These are phyloP conservation scores for Ibidorhyncha struthersii DNA, from an alignment of 2,113 vertebrate species.

Conservation along the genomic window DNA sequence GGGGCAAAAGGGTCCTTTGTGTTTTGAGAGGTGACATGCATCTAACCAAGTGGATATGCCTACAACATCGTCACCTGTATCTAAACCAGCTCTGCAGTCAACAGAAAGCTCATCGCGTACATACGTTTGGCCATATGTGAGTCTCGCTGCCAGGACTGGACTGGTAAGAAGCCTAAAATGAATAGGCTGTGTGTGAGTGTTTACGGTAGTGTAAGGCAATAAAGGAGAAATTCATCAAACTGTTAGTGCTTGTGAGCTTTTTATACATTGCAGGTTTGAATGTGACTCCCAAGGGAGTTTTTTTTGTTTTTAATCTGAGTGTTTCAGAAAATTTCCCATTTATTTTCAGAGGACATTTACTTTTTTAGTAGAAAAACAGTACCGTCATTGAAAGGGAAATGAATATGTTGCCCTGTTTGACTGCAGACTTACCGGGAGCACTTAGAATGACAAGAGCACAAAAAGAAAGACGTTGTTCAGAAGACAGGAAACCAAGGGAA, in stretches of 20 bases:
- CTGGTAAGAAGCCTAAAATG: background rate
- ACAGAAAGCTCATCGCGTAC: background rate
- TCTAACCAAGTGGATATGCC: background rate
- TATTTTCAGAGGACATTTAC: background rate
- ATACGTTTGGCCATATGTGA: accelerated
- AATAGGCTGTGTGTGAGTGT: background rate
- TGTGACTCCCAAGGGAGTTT: background rate
- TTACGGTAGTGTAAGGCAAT: background rate
- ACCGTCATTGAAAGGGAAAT: background rate
- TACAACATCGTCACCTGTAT: background rate
- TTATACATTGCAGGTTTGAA: background rate
- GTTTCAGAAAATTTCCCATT: background rate
- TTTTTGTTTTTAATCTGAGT: background rate
- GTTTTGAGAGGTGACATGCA: background rate
- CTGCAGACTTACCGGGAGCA: slow-evolving; percentile 82
- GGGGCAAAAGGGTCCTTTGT: background rate
- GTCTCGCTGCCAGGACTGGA: background rate
- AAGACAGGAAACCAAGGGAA: slow-evolving; percentile 67
- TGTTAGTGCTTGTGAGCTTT: background rate
- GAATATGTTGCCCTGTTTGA: background rate
- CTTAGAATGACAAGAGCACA: slow-evolving; percentile 85
- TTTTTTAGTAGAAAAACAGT: background rate
- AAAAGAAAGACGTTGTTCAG: slow-evolving; percentile 81
- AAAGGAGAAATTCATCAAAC: background rate
- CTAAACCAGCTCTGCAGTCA: background rate